These are phyloP conservation scores for Bradypodion pumilum DNA, from an alignment of 2,797 vertebrate species.

Conservation along the genomic window DNA sequence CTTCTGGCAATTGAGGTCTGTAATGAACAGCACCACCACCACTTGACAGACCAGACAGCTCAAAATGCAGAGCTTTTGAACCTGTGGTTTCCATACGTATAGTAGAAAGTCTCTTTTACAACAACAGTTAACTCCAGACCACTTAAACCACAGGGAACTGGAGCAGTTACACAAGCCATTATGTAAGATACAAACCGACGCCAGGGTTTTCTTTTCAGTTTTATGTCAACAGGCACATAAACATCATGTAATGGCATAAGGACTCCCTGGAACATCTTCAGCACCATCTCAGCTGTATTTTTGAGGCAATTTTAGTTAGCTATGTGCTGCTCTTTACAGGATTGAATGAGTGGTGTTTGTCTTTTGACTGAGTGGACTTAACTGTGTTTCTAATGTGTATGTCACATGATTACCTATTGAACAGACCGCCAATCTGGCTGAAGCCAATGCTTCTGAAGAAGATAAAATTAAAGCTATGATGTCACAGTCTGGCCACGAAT, in stretches of 20 bases:
- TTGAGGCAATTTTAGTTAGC: slow-evolving; percentile 67
- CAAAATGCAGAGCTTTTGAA: slow-evolving; percentile 55
- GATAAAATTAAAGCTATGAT: slow-evolving; percentile 98
- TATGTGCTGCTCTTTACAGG: slow-evolving; percentile 83
- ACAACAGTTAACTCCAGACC: slow-evolving; percentile 49
- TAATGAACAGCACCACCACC: background rate
- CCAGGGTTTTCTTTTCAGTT: slow-evolving; percentile 70
- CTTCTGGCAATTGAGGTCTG: slow-evolving; percentile 9
- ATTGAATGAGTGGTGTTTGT: slow-evolving; percentile 78
- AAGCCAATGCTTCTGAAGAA: slow-evolving; percentile 93
- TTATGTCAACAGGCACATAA: slow-evolving; percentile 57
- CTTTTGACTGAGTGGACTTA: slow-evolving; percentile 81
- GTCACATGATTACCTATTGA: slow-evolving; percentile 86
- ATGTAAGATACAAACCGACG: slow-evolving; percentile 79
- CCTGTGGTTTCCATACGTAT: slow-evolving; percentile 26
- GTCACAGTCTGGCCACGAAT: slow-evolving; percentile 94
- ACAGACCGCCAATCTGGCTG: slow-evolving; percentile 96
- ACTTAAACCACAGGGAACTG: slow-evolving; percentile 55
- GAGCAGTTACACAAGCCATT: slow-evolving; percentile 63
- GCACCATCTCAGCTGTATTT: slow-evolving; percentile 61
- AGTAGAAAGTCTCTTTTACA: slow-evolving; percentile 46
- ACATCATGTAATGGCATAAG: slow-evolving; percentile 73
- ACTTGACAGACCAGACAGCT: slow-evolving; percentile 41
- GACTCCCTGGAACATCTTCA: slow-evolving; percentile 71
- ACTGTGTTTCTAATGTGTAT: slow-evolving; percentile 84